Evolutionary conservation across 2,888 invertebrate genomes (phyloP), one percentile per base, ranked within the genome.

Genomic region (Eristalinus aeneus): DNA sequence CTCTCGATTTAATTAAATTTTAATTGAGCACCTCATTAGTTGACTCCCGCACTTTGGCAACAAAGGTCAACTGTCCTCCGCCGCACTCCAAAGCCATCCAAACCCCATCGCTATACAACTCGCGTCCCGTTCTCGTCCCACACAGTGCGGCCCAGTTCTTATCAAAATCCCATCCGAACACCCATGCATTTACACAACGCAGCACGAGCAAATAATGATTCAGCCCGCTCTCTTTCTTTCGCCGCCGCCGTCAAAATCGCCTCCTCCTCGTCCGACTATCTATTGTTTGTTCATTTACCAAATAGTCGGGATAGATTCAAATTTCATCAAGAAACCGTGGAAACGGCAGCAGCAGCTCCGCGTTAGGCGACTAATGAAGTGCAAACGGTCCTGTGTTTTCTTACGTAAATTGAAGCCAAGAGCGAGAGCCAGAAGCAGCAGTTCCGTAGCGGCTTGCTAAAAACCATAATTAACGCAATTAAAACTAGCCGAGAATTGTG

Each of bases 21-120:
- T 86, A 86, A 86, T 86, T 86, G 77, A 81, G 69, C 81, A 56
- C 69, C 85, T 86, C 73, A 80, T 85, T 81, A 85, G 85, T 76
- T 64, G 81, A 68, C 68, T 81, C 76, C 73, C 60, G 63, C 68
- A 60, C 64, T 67, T 76, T 56, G 22, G 68, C 54, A 20, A 5
- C 12, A 85, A 72, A 73, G 85, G 76, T 85, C 85, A 85, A 65
- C 84, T 74, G 65, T 54, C 32, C 27, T 12, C 65, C 23, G n/a
- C 54, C 34, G n/a, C 46, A 32, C 64, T 8, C 23, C 46, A 22
- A 16, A 27, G 27, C 27, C 2, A 31, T 11, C 23, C 34, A 63
- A 54, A 27, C 75, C 27, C 20, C 71, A 61, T 65, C 71, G 34
- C 64, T 58, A 64, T 76, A 71, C 76, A 63, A 39, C 22, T 1